Base-by-base conservation (phyloP, 2,113 vertebrate genomes). In the Leptosomus discolor region DNA sequence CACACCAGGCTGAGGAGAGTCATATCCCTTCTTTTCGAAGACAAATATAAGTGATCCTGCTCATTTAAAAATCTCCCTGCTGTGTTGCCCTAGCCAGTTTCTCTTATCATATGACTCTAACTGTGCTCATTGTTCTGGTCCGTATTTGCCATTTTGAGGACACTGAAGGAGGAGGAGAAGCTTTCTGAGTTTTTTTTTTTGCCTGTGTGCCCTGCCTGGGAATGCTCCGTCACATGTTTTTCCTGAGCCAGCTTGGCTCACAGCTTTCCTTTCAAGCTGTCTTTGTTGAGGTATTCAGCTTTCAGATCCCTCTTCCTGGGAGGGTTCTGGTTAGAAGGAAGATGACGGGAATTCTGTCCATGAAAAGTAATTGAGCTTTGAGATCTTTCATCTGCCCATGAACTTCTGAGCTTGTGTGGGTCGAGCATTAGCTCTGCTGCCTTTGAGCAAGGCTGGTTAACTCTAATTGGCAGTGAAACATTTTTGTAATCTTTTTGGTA, bases 1-100 rank as follows among this genome's bases (percentile, higher is more conserved):
- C 73, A 84, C 85, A 65, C 96, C 73, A 82, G 94, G 85, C 74
- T 96, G 93, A 95, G 94, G 73, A 64, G 41, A 92, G 90, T 92
- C 67, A 90, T 76, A 96, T 50, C 88, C 86, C 92, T 88, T 94
- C 76, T 92, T 80, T 97, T 61, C 4, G 0, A 76, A 95, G 97
- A 95, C 90, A 96, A 97, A 96, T 97, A 95, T 23, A 96, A 98
- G 96, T 92, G 95, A 96, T 95, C 63, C 92, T 92, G 57, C 94
- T 94, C 93, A 92, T 95, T 97, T 97, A 95, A 97, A 95, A 87
- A 96, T 76, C 67, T 85, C 41, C 88, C 85, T 90, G 60, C 81
- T 90, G 90, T 60, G 89, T 71, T 96, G 85, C 63, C 73, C 69
- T 90, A 94, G 60, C 78, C 89, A 86, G 76, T 89, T 79, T 95